Evolutionary conservation across 2,888 invertebrate species (phyloP), one percentile per base, ranked within the genome.

Genomic region (Unio delphinus): DNA sequence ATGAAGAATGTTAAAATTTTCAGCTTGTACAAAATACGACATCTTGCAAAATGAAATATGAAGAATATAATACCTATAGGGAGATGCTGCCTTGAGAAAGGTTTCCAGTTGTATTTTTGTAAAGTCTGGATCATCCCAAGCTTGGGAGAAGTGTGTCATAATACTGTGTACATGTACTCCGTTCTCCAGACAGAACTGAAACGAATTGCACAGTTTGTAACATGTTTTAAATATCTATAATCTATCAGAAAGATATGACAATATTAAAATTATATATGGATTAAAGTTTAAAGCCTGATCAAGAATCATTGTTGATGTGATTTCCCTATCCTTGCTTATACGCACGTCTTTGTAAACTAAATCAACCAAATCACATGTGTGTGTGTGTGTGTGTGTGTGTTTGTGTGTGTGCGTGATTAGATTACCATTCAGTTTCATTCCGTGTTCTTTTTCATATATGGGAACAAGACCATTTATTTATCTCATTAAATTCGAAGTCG

Each of bases 81-180:
- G 70, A 30, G 65, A 60, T 0, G 74, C 73, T 17, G 70, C 67
- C n/a, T 70, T 61, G 60, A 79, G 64, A 64, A 82, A 81, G 30
- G 60, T 68, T 54, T 79, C 73, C 45, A 78, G 65, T 63, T 82
- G 82, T 57, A 65, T 54, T n/a, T 73, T 61, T 1, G 82, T 82
- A 61, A 80, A 82, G 7, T 59, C 59, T 0, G 69, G 75, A 67
- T 82, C 77, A 65, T 82, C 82, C 81, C 82, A 81, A 23, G 81
- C 68, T 68, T 81, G 80, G 11, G 81, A 78, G 68, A 82, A 81
- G 61, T 82, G 82, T 18, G 82, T 79, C 81, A 82, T 82, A 15
- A 81, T 69, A 64, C 82, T 82, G 72, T 82, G 82, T 18, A 82
- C 70, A 6, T 73, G 75, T 17, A 82, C 73, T 1, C 61, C 26